Base-by-base conservation (phyloP, 1,140 invertebrate species). In the Drosophila aff. region DNA sequence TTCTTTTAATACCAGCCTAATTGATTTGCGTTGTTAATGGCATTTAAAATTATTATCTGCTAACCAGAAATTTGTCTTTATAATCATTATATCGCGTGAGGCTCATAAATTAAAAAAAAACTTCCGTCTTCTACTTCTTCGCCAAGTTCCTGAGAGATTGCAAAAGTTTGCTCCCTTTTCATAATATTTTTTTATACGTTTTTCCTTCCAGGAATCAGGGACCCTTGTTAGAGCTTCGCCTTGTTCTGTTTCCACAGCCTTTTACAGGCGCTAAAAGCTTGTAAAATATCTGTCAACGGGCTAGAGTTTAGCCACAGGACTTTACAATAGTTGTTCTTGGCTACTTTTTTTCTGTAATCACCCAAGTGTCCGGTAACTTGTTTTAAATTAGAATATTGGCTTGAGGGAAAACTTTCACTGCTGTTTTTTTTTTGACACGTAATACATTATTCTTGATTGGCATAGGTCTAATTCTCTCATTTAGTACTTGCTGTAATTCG, bases 31-130 rank as follows among this genome's bases (percentile, higher is more conserved):
- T 43, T n/a, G 7, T n/a, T 60, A 40, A 40, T 31, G 13, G 6
- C n/a, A 13, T 46, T 28, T 21, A 28, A 46, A 36, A 44, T 67
- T 16, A 26, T 47, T 36, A 67, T 26, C 44, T 49, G 18, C 3
- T 31, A 8, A n/a, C 7, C 18, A 23, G 60, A 26, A 38, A 40
- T 8, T 67, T 7, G 21, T 47, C 13, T 4, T 47, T n/a, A 23
- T 44, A 44, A 44, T 44, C 13, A 44, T 31, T 15, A 26, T 44
- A 31, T 60, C 10, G 55, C 40, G 26, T 61, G 38, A 43, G 11
- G 28, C 62, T 61, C 18, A 43, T 41, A 33, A 61, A 61, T 43
- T 33, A 62, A 62, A 44, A 62, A 26, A 15, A 8, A 63, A 66
- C 40, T 18, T 62, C 8, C 18, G 4, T 13, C 6, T 18, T 61